A percentile compares a stretch with the other conserved stretches of the same genome.
Evolutionary conservation across 2,888 invertebrate species (phyloP).

Genomic region (Cerastis leucographa): DNA sequence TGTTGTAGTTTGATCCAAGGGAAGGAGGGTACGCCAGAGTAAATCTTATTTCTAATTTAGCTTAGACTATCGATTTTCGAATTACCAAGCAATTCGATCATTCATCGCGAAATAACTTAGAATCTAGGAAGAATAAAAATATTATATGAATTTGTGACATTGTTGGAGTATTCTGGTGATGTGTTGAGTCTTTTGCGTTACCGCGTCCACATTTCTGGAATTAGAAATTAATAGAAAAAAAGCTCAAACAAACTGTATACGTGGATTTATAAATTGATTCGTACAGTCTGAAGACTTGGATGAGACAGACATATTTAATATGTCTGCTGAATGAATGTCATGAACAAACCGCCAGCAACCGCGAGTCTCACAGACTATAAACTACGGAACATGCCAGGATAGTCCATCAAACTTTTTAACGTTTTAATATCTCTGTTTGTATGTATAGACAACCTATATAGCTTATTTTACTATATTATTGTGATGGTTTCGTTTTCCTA

Average conservation of each 20-base stretch:
- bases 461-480: slow-evolving; percentile 89
- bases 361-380: slow-evolving; percentile 86
- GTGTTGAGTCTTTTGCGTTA: slow-evolving; percentile 72
- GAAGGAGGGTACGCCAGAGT: slow-evolving; percentile 84
- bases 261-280: slow-evolving; percentile 57
- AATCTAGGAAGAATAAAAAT: slow-evolving; percentile 84
- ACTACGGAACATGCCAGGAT: slow-evolving; percentile 74
- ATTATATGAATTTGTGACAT: slow-evolving; percentile 84
- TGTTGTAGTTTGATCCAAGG: slow-evolving; percentile 82
- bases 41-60: slow-evolving; percentile 86
- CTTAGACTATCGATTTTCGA: slow-evolving; percentile 85
- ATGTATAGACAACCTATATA: slow-evolving; percentile 87
- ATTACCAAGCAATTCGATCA: slow-evolving; percentile 90
- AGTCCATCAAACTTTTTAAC: slow-evolving; percentile 79
- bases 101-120: slow-evolving; percentile 90
- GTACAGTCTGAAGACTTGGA: slow-evolving; percentile 71
- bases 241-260: slow-evolving; percentile 65
- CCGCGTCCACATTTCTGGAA: slow-evolving; percentile 49
- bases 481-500: slow-evolving; percentile 90
- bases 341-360: slow-evolving; percentile 58
- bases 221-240: slow-evolving; percentile 65
- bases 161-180: slow-evolving; percentile 78
- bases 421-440: slow-evolving; percentile 88
- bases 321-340: slow-evolving; percentile 74
- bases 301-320: slow-evolving; percentile 83